A percentile compares a stretch with the other conserved stretches of the same genome.
Evolutionary conservation across 2,797 vertebrate genomes (phyloP).

Genomic region (Myotis pilosus): DNA sequence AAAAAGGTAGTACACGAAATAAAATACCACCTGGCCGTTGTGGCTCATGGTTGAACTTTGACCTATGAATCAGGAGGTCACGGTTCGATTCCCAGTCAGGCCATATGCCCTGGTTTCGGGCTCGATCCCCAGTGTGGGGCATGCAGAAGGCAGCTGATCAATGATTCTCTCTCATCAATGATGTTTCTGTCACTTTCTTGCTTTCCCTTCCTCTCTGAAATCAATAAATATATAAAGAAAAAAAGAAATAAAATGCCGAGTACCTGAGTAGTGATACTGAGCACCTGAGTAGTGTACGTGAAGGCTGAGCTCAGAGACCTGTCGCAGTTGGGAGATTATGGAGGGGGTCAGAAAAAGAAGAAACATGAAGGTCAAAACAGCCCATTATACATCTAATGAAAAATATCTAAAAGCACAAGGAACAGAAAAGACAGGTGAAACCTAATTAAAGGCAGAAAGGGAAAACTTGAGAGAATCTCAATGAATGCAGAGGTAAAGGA

Average conservation of each 20-base stretch:
- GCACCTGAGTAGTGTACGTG: not conserved
- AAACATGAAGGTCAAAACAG: not conserved
- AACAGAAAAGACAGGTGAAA: not conserved
- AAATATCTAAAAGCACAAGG: not conserved
- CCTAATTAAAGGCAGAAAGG: not conserved
- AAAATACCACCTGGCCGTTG: not conserved
- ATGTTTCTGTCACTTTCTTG: too few species aligned
- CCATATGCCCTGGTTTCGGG: too few species aligned
- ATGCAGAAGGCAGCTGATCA: too few species aligned
- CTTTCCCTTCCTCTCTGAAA: too few species aligned
- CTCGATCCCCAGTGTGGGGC: too few species aligned
- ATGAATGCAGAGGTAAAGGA: not conserved
- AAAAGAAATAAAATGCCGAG: not conserved
- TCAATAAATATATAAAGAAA: too few species aligned
- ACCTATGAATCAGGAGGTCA: too few species aligned
- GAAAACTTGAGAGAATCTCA: not conserved
- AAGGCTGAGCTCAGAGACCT: not conserved
- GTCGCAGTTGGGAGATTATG: too few species aligned
- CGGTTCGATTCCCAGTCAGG: too few species aligned
- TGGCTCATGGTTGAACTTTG: too few species aligned
- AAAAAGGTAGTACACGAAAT: not conserved
- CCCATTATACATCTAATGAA: not conserved
- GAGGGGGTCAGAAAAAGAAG: not conserved
- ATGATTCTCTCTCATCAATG: too few species aligned
- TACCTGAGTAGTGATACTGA: not conserved